These are phyloP conservation scores for Aricia agestis DNA, from an alignment of 1,140 invertebrate genomes.

Conservation along the genomic window DNA sequence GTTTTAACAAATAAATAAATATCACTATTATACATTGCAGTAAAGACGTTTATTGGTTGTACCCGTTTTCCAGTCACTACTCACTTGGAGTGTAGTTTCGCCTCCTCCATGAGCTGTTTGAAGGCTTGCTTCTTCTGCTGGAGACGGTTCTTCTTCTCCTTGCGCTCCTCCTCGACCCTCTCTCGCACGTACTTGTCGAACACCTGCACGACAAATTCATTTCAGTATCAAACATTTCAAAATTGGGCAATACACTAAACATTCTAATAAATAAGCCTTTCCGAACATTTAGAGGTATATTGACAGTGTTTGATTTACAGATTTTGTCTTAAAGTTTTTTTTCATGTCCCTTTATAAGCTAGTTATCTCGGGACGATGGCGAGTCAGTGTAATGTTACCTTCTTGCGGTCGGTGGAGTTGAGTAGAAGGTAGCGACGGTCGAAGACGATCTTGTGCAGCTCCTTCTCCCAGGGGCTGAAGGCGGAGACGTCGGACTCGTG, in stretches of 20 bases:
- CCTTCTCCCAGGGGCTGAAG: conserved; percentile 99
- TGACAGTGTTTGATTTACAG: too few relatives aligned
- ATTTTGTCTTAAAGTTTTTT: too few relatives aligned
- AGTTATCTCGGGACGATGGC: too few relatives aligned
- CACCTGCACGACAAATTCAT: conserved; percentile 77
- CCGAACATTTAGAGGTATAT: too few relatives aligned
- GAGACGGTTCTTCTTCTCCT: conserved; percentile 96
- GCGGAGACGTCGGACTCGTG: conserved; percentile 98
- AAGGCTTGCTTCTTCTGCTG: conserved; percentile 95
- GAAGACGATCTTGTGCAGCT: conserved; percentile 99
- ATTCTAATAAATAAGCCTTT: too few relatives aligned
- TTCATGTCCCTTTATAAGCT: too few relatives aligned
- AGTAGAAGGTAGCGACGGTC: conserved; percentile 96
- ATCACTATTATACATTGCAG: too few relatives aligned
- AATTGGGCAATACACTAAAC: neutral
- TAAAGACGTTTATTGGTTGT: too few relatives aligned
- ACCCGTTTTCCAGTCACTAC: conserved; percentile 52
- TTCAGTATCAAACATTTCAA: neutral
- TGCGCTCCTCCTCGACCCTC: conserved; percentile 96
- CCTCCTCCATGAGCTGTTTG: conserved; percentile 91
- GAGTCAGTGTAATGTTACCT: conserved; percentile 54
- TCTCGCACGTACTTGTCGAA: conserved; percentile 99
- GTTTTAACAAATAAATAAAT: too few relatives aligned
- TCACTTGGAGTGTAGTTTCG: conserved; percentile 94
- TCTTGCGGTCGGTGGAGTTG: conserved; percentile 96